Evolutionary conservation across 2,113 vertebrate genomes (phyloP).

Genomic region (Rhynchomys soricoides): DNA sequence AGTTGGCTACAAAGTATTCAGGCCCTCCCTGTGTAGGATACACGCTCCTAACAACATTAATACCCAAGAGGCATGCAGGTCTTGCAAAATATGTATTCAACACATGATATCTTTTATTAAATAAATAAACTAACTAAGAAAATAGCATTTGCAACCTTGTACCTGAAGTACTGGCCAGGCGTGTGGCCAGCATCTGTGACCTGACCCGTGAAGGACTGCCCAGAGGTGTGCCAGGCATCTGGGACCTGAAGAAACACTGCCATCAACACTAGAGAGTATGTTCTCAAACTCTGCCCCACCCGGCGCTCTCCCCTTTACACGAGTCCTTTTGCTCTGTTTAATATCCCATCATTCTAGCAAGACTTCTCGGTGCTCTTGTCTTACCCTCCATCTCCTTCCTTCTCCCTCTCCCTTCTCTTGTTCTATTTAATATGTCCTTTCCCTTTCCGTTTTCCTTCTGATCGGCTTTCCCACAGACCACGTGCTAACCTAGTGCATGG

Average conservation of each 20-base stretch:
- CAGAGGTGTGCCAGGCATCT: background rate
- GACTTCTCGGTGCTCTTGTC: background rate
- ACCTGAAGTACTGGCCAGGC: background rate
- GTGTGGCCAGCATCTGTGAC: background rate
- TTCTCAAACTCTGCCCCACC: background rate
- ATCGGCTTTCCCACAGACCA: background rate
- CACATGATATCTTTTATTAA: background rate
- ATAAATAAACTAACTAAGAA: background rate
- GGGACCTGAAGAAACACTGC: background rate
- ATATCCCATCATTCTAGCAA: background rate
- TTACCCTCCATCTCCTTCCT: background rate
- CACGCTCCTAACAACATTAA: background rate
- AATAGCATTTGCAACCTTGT: background rate
- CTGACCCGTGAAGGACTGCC: background rate
- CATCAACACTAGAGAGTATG: background rate
- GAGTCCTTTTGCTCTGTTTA: background rate
- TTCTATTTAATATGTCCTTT: background rate
- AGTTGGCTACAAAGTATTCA: background rate
- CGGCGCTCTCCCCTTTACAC: background rate
- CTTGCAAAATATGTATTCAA: background rate
- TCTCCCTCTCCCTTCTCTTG: background rate
- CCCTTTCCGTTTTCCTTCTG: background rate
- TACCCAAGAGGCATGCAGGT: background rate
- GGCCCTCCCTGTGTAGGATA: background rate
- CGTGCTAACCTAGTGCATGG: background rate